These are phyloP conservation scores for Drosophila littoralis DNA, from an alignment of 1,140 invertebrate genomes.

Conservation along the genomic window DNA sequence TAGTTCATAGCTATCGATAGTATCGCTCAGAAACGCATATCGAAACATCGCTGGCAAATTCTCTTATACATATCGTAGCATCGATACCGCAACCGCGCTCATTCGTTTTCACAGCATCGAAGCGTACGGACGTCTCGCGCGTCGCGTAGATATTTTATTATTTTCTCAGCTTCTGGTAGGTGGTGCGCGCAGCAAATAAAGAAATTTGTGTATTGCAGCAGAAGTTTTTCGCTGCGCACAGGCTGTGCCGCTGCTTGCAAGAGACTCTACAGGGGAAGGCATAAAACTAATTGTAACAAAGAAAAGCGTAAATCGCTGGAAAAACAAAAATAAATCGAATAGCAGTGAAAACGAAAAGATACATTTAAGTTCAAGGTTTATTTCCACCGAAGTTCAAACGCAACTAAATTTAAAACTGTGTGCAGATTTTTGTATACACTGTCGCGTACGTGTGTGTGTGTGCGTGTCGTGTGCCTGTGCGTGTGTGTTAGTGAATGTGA, in stretches of 20 bases:
- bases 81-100: conserved; percentile 13
- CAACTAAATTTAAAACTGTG: conserved; percentile 44
- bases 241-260: conserved; percentile 42
- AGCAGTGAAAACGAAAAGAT: conserved; percentile 16
- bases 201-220: conserved; percentile 77
- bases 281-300: conserved; percentile 7
- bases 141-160: conserved; percentile 72
- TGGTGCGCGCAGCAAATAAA: conserved; percentile 63
- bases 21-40: neutral
- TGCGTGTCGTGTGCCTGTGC: conserved; percentile 19
- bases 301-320: conserved; percentile 13
- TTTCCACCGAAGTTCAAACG: conserved; percentile 45
- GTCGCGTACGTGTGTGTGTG: conserved; percentile 24
- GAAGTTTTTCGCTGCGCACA: conserved; percentile 70
- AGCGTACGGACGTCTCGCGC: conserved; percentile 66
- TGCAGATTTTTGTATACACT: conserved; percentile 67
- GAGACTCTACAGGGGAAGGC: conserved; percentile 16
- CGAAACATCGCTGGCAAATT: neutral
- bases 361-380: conserved; percentile 64
- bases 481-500: conserved; percentile 18
- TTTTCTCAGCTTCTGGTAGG: conserved; percentile 69
- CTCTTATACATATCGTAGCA: neutral
- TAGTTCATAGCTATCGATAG: conserved; percentile 11
- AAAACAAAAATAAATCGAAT: conserved; percentile 21
- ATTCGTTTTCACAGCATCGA: conserved; percentile 54